These are phyloP conservation scores for Brachirus orientalis DNA, from an alignment of 2,113 vertebrate species.

Conservation along the genomic window DNA sequence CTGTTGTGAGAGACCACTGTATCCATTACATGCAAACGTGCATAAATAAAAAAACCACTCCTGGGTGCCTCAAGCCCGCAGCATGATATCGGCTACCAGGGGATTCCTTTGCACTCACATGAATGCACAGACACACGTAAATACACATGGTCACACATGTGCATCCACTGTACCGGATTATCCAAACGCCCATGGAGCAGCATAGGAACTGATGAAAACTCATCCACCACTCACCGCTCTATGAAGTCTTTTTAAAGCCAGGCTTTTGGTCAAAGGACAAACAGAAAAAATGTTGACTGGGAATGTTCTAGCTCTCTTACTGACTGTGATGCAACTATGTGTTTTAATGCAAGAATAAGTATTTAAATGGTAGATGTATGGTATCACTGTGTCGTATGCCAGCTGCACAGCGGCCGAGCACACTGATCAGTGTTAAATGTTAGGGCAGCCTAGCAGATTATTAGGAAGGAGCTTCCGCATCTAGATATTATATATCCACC, in stretches of 20 bases:
- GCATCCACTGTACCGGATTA: constrained; percentile 20
- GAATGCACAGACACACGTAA: constrained; percentile 30
- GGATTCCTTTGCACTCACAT: constrained; percentile 54
- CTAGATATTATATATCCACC: no score
- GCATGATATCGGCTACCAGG: constrained; percentile 46
- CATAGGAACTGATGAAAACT: constrained; percentile 17
- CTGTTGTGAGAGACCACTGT: constrained; percentile 40
- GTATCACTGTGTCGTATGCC: no score
- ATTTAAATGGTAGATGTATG: no score
- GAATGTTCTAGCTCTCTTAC: neutral
- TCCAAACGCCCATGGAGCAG: constrained; percentile 13
- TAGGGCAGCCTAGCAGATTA: no score
- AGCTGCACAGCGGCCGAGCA: no score
- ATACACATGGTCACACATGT: constrained; percentile 51
- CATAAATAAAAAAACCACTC: neutral
- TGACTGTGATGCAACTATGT: neutral
- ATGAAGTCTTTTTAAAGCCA: constrained; percentile 16
- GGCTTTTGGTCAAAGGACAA: constrained; percentile 3
- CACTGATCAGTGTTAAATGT: no score
- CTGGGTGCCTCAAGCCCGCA: constrained; percentile 24
- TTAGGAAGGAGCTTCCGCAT: no score
- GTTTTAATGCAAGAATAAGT: no score
- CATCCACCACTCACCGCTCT: constrained; percentile 58
- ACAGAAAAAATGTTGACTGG: constrained; percentile 12
- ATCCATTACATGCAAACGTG: constrained; percentile 64